A percentile compares a stretch with the other conserved stretches of the same genome.
phyloP scores from a whole-genome alignment of 2,888 invertebrate genomes.

The Tyria jacobaeae region DNA sequence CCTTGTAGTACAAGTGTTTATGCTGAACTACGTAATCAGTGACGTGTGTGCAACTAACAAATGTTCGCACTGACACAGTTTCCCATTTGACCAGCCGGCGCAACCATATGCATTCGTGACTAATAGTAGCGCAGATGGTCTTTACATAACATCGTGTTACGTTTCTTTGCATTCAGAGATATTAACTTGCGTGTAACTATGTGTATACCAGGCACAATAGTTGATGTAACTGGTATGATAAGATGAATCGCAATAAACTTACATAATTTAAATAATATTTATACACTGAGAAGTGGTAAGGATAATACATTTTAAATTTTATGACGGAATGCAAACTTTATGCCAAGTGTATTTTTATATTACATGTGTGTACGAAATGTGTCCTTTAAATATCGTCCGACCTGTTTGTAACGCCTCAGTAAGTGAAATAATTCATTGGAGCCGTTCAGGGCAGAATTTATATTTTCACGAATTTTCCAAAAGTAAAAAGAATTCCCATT shows the following conservation, averaged over 20 bases:
- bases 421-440: constrained; percentile 29
- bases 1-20: constrained; percentile 75
- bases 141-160: constrained; percentile 57
- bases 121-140: constrained; percentile 71
- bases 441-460: constrained; percentile 22
- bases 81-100: constrained; percentile 80
- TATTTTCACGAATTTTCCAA: constrained; percentile 30
- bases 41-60: constrained; percentile 75
- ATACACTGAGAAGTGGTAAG: not conserved
- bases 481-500: constrained; percentile 20
- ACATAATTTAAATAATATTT: not conserved
- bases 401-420: constrained; percentile 20
- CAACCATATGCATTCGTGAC: constrained; percentile 76
- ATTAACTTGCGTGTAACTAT: constrained; percentile 52
- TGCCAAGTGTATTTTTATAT: constrained; percentile 30
- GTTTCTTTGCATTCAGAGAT: constrained; percentile 50
- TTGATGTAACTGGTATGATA: constrained; percentile 25
- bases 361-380: constrained; percentile 31
- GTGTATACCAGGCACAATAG: constrained; percentile 28
- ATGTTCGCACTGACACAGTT: constrained; percentile 83
- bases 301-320: constrained; percentile 8
- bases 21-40: constrained; percentile 74
- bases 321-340: constrained; percentile 10
- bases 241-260: not conserved
- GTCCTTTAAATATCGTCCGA: constrained; percentile 27